Base-by-base conservation (phyloP, 2,888 invertebrate species). In the Catocala sponsa region DNA sequence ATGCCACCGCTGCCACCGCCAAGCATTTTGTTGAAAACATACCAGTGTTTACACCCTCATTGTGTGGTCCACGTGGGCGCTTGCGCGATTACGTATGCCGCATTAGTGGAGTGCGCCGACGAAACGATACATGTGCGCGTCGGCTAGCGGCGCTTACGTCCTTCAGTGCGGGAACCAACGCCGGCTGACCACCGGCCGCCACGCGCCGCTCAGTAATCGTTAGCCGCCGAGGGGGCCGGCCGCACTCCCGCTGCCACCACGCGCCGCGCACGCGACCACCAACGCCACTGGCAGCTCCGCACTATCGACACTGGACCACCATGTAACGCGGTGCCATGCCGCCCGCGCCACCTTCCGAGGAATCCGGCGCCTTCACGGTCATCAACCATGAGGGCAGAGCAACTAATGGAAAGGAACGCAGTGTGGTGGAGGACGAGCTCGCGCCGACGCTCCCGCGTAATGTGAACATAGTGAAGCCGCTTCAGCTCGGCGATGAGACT, bases 381-480 rank as follows among this genome's bases (percentile, higher is more conserved):
- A 76, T 88, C 76, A 81, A 82, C 74, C 79, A 74, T 60, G 85
- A 81, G 51, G 70, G 65, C 41, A 74, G 60, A 53, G 63, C 67
- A 49, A 56, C 58, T 63, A 46, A 46, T 10, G 15, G 9, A 7
- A 59, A 60, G 65, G 59, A 56, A 54, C 63, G 59, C 68, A 52
- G 60, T 50, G 70, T 49, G 55, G 42, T 52, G 59, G 56, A 59
- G 57, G 64, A 55, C 54, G 70, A 55, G 13, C 67, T 53, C 56
- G 65, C 56, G 62, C 61, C 63, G 63, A 68, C 66, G 64, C 73
- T 64, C 65, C 71, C 76, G 65, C 82, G 85, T 67, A 80, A 81
- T 77, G 90, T 90, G 44, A 84, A 87, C 81, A 85, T 88, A 56
- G 94, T 93, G 68, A 85, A 84, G 73, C 92, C 92, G 60, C 78